Base-by-base conservation (phyloP, 1,140 invertebrate species). In the Ylistrum balloti region DNA sequence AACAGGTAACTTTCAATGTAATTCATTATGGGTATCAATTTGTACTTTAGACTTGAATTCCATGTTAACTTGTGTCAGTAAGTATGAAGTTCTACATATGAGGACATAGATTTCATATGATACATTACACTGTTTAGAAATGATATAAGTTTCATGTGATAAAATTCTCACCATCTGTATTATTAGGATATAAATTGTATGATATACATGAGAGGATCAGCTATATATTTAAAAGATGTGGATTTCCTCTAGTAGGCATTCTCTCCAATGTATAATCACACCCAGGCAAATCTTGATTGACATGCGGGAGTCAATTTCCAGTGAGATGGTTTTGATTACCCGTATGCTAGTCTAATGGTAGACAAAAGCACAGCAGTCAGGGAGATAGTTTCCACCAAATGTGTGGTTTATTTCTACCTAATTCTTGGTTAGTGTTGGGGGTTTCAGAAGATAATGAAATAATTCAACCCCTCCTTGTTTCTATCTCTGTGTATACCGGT, bases 391-490 rank as follows among this genome's bases (percentile, higher is more conserved):
- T 74, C 56, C 56, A 28, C 22, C 56, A 74, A 74, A 74, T 74
- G 56, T 74, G n/a, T n/a, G 56, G n/a, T 74, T 74, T 74, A 74
- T 74, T 74, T 74, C 56, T 74, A 74, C 17, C 56, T 74, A 74
- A 74, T 74, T 28, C 56, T 74, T 74, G 56, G 56, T 74, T 74
- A 74, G 56, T 74, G 56, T 74, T 28, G n/a, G 56, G 56, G 56
- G 56, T 74, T 74, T 74, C 56, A 74, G 22, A 74, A 74, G 56
- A n/a, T 74, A 74, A 74, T 74, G 56, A 74, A 74, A 74, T 74
- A 74, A 74, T 74, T 74, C 56, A 74, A 28, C 56, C n/a, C 56
- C n/a, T 74, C 56, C 56, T 28, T 17, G 56, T 74, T n/a, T 74
- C 56, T 28, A 22, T 74, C n/a, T n/a, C n/a, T 1, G 56, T 74